phyloP scores from a whole-genome alignment of 2,888 invertebrate species.

The Erebia epiphron region DNA sequence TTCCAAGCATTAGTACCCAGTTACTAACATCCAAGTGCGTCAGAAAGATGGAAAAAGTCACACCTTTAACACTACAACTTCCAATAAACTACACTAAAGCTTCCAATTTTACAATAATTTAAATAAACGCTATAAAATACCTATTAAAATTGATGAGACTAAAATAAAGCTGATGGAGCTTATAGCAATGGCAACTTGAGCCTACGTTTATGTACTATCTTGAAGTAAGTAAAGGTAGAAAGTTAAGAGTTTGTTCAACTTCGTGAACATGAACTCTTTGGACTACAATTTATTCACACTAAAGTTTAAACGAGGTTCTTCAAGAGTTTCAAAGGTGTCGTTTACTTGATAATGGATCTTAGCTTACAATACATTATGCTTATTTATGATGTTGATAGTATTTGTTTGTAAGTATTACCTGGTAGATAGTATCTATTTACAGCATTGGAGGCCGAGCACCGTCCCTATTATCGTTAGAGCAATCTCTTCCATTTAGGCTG shows the following conservation, averaged over 20 bases:
- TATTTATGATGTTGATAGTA: conserved; percentile 9
- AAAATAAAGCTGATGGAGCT: neutral
- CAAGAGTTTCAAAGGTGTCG: conserved; percentile 19
- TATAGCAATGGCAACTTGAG: conserved; percentile 19
- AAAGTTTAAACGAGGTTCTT: conserved; percentile 27
- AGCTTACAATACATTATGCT: conserved; percentile 6
- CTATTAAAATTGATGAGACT: too few relatives aligned
- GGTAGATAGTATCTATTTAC: neutral
- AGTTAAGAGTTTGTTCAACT: conserved; percentile 21
- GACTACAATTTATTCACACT: conserved; percentile 27
- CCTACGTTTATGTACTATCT: conserved; percentile 11
- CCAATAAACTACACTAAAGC: too few relatives aligned
- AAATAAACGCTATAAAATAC: too few relatives aligned
- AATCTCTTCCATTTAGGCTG: too few relatives aligned
- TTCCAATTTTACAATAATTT: too few relatives aligned
- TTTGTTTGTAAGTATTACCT: neutral
- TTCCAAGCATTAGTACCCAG: too few relatives aligned
- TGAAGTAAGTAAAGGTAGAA: conserved; percentile 16
- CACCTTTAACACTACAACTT: too few relatives aligned
- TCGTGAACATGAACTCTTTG: conserved; percentile 24
- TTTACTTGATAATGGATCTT: conserved; percentile 20
- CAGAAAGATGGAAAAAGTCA: too few relatives aligned
- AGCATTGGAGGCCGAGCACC: too few relatives aligned
- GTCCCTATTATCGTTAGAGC: too few relatives aligned
- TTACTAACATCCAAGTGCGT: too few relatives aligned